These are phyloP conservation scores for Watsonalla binaria DNA, from an alignment of 2,888 invertebrate genomes.

Conservation along the genomic window DNA sequence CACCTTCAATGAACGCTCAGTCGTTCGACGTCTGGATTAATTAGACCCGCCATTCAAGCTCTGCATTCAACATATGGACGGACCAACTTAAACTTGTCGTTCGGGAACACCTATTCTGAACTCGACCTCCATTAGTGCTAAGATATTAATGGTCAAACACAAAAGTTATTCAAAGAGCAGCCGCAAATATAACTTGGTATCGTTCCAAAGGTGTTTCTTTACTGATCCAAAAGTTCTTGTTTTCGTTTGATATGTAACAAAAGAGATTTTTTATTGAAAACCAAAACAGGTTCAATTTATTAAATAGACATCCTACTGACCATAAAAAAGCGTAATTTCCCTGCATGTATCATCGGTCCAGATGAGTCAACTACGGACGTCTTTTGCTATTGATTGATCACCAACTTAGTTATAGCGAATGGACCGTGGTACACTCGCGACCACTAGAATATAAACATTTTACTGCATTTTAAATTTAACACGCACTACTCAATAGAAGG, in stretches of 20 bases:
- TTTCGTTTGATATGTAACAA: constrained; percentile 26
- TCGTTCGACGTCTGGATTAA: constrained; percentile 61
- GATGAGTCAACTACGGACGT: constrained; percentile 16
- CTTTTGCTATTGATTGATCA: constrained; percentile 5
- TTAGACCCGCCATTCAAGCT: constrained; percentile 60
- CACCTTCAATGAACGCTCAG: constrained; percentile 47
- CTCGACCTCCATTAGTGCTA: constrained; percentile 16
- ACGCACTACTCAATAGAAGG: background rate
- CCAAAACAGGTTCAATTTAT: constrained; percentile 3
- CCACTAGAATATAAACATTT: background rate
- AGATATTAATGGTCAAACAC: constrained; percentile 5
- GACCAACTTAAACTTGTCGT: constrained; percentile 32
- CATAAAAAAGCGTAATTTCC: constrained; percentile 2
- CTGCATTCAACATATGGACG: constrained; percentile 41
- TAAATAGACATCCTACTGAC: constrained; percentile 1
- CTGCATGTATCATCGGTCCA: constrained; percentile 1
- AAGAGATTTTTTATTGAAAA: constrained; percentile 15
- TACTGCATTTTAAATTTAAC: background rate
- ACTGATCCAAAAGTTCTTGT: constrained; percentile 24
- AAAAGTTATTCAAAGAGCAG: constrained; percentile 10
- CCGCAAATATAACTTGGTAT: constrained; percentile 14
- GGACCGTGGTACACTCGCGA: background rate
- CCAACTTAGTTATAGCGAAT: background rate
- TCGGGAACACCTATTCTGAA: constrained; percentile 18
- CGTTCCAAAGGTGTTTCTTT: constrained; percentile 21